These are phyloP conservation scores for Tragulus kanchil DNA, from an alignment of 2,113 vertebrate species.

Conservation along the genomic window DNA sequence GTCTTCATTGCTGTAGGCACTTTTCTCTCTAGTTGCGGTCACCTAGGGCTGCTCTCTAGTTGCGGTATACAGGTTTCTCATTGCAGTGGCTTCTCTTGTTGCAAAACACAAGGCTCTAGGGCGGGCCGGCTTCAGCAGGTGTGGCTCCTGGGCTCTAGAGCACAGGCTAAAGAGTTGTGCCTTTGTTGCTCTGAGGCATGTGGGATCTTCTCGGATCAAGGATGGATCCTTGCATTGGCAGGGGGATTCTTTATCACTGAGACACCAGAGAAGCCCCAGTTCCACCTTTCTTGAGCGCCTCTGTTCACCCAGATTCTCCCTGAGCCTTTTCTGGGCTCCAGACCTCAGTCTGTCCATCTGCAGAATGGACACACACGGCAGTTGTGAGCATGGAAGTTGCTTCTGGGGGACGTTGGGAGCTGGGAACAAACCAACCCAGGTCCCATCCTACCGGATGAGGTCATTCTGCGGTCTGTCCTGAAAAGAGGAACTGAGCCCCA, in stretches of 20 bases:
- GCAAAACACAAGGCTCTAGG: neutral
- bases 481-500: constrained; percentile 47
- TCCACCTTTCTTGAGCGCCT: neutral
- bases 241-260: neutral
- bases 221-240: neutral
- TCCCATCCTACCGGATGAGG: neutral
- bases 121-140: neutral
- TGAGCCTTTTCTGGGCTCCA: neutral
- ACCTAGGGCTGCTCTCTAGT: neutral
- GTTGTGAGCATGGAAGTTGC: neutral
- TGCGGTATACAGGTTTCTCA: neutral
- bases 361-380: neutral
- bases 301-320: neutral
- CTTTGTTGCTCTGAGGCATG: neutral
- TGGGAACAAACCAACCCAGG: rapidly evolving
- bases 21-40: neutral
- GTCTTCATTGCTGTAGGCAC: neutral
- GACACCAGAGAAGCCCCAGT: neutral
- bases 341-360: neutral
- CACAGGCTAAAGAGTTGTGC: neutral
- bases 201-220: neutral
- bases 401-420: neutral
- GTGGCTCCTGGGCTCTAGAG: neutral
- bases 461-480: neutral
- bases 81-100: neutral